Base-by-base conservation (phyloP, 1,140 invertebrate species). In the Berghia stephanieae region DNA sequence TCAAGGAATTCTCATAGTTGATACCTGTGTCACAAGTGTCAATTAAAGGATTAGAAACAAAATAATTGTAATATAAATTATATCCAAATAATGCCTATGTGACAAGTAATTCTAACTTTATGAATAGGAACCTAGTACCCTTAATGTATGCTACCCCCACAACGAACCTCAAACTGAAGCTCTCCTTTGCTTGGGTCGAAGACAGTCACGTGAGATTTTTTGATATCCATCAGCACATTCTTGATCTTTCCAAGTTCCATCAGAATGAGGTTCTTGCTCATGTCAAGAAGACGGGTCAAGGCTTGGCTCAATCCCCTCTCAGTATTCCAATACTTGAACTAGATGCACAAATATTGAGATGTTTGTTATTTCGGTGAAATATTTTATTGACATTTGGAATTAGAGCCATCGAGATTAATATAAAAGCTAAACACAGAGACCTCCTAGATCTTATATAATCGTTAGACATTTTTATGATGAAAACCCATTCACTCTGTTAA, bases 151-250 rank as follows among this genome's bases (percentile, higher is more conserved):
- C n/a, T n/a, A n/a, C n/a, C n/a, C n/a, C n/a, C 27, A 60, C 31
- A 27, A 73, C 71, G 8, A 34, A 97, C 94, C 84, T 96, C 95
- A 40, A 96, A 88, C 72, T 94, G 92, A 79, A 97, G 93, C 43
- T 94, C 89, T 10, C 96, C 96, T 55, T 92, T 91, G 36, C 93
- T 92, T 0, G 95, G 94, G 87, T 96, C 94, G 86, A 95, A 96
- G 38, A 95, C 92, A 81, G 96, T 87, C 40, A 90, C 80, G 55
- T 88, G 82, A 40, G 83, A 83, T 71, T 84, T 85, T 66, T 86
- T 80, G 21, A 86, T 69, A 40, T 84, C 79, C 43, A 85, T 79
- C 40, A 83, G 60, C 46, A 73, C 78, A 60, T 83, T 67, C 67
- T 82, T 83, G 24, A 87, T 55, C 31, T 83, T 52, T 13, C 77